These are phyloP conservation scores for Hyperoplus lanceolatus DNA, from an alignment of 2,797 vertebrate species.

Conservation along the genomic window DNA sequence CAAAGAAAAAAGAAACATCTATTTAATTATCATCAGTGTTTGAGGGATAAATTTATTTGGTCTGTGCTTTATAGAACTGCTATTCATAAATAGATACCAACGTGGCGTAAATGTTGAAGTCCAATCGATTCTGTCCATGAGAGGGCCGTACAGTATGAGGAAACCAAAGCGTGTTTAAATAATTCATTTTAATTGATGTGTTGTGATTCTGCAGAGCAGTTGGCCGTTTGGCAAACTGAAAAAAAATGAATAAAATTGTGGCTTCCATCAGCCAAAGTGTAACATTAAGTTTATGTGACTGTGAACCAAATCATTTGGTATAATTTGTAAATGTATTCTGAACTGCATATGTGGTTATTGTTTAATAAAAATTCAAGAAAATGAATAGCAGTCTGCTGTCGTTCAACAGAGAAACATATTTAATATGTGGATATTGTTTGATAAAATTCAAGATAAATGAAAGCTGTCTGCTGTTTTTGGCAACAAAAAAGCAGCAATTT, in stretches of 20 bases:
- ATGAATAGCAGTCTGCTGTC: neutral
- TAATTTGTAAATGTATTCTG: constrained; percentile 38
- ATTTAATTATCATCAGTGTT: constrained; percentile 21
- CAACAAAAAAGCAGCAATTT: no score
- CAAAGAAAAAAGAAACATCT: constrained; percentile 1
- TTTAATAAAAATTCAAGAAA: constrained; percentile 47
- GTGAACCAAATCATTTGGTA: constrained; percentile 39
- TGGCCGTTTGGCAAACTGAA: constrained; percentile 9
- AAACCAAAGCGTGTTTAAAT: neutral
- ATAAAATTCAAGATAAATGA: neutral
- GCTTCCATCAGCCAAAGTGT: constrained; percentile 12
- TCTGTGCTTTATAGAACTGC: constrained; percentile 1
- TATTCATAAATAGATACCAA: neutral
- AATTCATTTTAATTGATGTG: constrained; percentile 4
- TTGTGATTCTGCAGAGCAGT: constrained; percentile 16
- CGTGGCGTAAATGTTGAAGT: neutral
- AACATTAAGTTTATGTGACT: constrained; percentile 19
- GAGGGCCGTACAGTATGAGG: neutral
- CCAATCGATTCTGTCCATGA: constrained; percentile 2
- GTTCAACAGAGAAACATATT: no score
- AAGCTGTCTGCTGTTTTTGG: no score
- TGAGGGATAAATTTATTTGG: neutral
- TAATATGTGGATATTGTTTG: neutral
- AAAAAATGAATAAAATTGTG: neutral
- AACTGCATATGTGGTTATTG: constrained; percentile 20